Evolutionary conservation across 1,140 invertebrate species (phyloP).

Genomic region (Chionoecetes opilio): DNA sequence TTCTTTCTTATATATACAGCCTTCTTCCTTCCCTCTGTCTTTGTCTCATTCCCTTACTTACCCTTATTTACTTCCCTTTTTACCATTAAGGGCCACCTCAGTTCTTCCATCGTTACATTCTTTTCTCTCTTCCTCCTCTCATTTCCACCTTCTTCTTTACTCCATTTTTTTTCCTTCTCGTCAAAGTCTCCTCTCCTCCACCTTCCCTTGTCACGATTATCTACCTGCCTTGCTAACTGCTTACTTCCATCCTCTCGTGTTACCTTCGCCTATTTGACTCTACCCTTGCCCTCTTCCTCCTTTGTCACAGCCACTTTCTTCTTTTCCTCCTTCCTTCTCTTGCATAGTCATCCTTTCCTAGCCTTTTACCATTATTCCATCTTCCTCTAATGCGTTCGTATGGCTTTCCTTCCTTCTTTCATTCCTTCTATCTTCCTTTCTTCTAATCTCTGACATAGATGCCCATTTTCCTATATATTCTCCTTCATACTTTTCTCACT

Average conservation of each 20-base stretch:
- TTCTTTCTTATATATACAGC: not conserved
- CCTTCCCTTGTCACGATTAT: not conserved
- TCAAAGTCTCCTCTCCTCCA: not conserved
- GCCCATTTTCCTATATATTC: too few relatives aligned
- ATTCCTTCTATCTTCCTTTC: too few relatives aligned
- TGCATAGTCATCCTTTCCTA: not conserved
- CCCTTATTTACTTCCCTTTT: not conserved
- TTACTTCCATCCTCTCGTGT: too few relatives aligned
- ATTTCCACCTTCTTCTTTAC: not conserved
- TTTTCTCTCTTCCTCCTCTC: not conserved
- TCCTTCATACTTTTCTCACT: too few relatives aligned
- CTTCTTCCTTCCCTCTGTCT: slow-evolving; percentile 33
- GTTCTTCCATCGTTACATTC: not conserved
- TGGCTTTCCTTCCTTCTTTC: too few relatives aligned
- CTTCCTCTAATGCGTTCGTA: too few relatives aligned
- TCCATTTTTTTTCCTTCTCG: not conserved
- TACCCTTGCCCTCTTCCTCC: not conserved
- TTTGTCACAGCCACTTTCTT: too few relatives aligned
- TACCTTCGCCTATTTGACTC: not conserved
- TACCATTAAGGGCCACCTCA: too few relatives aligned
- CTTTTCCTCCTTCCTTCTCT: too few relatives aligned
- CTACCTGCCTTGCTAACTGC: too few relatives aligned
- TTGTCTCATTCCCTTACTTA: not conserved
- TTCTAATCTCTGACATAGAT: too few relatives aligned
- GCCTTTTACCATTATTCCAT: too few relatives aligned